Evolutionary conservation across 2,797 vertebrate species (phyloP), one percentile per base, ranked within the genome.

Genomic region (Danio albolineatus): DNA sequence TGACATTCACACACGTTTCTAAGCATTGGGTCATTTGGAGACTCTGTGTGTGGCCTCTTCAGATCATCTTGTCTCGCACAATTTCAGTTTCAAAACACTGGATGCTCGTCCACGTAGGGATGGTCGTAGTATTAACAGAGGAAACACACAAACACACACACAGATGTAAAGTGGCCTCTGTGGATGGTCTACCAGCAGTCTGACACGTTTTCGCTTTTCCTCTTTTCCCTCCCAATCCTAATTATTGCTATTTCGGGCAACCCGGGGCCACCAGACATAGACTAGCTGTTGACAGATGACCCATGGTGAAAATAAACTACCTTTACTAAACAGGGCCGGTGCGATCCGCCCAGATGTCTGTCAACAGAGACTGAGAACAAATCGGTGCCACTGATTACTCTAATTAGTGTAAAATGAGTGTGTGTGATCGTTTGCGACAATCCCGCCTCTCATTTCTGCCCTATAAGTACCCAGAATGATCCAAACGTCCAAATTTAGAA

Each of bases 161-260:
- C 57, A 85, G 43, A 70, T 59, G 36, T 64, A 67, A 46, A 81
- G 83, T 65, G 85, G 82, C 83, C 85, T 49, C 7, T 62, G 82
- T 7, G 16, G 82, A 87, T 83, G 81, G 90, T 9, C 53, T 90
- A 93, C 89, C 90, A 84, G 80, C 86, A 28, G 84, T 88, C 72
- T 73, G 84, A 93, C 94, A 94, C 92, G 93, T 94, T 95, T 93
- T 93, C 92, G 87, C 90, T 92, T 85, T 92, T 92, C 91, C 92
- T 91, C 89, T 80, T 87, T 91, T 90, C 87, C 91, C 87, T 84
- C 91, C 92, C 91, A 89, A 87, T 88, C 85, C 89, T 93, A 92
- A 94, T 94, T 94, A 92, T 88, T 86, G 89, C 91, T 93, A 92
- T 93, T 92, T 89, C 62, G 60, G 88, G 87, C 16, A 28, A 57